Conservation (phyloP, 2,888 invertebrate species). For the Philonicus albiceps region DNA sequence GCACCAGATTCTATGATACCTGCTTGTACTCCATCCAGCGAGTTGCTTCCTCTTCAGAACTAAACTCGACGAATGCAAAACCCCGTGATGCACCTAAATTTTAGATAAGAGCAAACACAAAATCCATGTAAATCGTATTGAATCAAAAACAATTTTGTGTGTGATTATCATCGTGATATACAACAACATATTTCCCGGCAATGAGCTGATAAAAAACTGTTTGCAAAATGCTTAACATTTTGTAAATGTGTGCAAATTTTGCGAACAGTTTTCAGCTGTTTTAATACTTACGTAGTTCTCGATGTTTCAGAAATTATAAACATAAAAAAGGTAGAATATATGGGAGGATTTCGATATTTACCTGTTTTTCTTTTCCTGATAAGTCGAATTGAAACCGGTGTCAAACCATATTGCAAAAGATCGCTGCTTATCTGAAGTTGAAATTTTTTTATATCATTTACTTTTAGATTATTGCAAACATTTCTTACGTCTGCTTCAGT, state of each 20-base stretch:
- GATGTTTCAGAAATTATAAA: background rate
- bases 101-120: constrained; percentile 69
- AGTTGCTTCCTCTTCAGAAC: constrained; percentile 84
- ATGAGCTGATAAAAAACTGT: constrained; percentile 19
- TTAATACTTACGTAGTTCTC: constrained; percentile 28
- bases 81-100: constrained; percentile 90
- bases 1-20: constrained; percentile 66
- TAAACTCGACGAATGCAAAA: constrained; percentile 94
- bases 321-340: background rate
- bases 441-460: background rate
- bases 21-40: constrained; percentile 93
- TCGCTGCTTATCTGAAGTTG: constrained; percentile 79
- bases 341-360: constrained; percentile 62
- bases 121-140: constrained; percentile 62
- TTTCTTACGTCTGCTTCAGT: constrained; percentile 78
- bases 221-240: background rate
- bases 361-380: constrained; percentile 87
- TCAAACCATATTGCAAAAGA: constrained; percentile 75
- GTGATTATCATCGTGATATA: constrained; percentile 33
- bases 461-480: background rate
- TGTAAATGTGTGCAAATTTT: background rate
- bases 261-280: constrained; percentile 33
- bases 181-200: constrained; percentile 19
- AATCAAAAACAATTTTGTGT: constrained; percentile 53
- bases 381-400: constrained; percentile 81